Evolutionary conservation across 1,140 invertebrate genomes (phyloP).

Genomic region (Zaprionus ghesquierei): DNA sequence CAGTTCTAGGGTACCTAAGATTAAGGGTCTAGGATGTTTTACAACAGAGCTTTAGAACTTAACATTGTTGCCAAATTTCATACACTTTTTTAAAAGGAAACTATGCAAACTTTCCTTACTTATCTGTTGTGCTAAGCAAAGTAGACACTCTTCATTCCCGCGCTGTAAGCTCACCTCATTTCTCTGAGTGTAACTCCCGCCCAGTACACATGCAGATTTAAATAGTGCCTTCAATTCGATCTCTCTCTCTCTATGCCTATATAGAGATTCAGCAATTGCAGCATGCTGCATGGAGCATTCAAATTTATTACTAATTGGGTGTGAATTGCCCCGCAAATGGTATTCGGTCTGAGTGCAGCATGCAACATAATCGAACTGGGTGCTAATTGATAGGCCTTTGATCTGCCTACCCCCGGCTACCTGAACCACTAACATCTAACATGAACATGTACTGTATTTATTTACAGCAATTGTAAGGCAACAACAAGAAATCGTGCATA

Average conservation of each 20-base stretch:
- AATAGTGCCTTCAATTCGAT: slow-evolving; percentile 6
- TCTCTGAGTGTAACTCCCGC: background rate
- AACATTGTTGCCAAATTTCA: background rate
- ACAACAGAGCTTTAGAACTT: no score
- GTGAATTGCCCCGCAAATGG: slow-evolving; percentile 71
- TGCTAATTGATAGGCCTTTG: slow-evolving; percentile 79
- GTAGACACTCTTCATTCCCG: no score
- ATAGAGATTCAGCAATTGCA: slow-evolving; percentile 28
- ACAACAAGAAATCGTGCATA: slow-evolving; percentile 69
- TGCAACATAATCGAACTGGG: slow-evolving; percentile 76
- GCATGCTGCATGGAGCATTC: slow-evolving; percentile 52
- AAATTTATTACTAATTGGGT: slow-evolving; percentile 82
- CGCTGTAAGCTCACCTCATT: background rate
- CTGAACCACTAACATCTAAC: background rate
- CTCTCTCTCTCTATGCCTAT: background rate
- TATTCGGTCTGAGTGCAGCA: slow-evolving; percentile 45
- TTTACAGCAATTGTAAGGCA: slow-evolving; percentile 73
- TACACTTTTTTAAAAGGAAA: no score
- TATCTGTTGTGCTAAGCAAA: no score
- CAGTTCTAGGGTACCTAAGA: no score
- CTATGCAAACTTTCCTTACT: no score
- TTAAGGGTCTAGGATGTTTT: background rate
- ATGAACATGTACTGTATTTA: slow-evolving; percentile 52
- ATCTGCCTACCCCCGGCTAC: slow-evolving; percentile 47
- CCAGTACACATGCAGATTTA: background rate